Evolutionary conservation across 2,888 invertebrate genomes (phyloP).

Genomic region (Plagodis pulveraria): DNA sequence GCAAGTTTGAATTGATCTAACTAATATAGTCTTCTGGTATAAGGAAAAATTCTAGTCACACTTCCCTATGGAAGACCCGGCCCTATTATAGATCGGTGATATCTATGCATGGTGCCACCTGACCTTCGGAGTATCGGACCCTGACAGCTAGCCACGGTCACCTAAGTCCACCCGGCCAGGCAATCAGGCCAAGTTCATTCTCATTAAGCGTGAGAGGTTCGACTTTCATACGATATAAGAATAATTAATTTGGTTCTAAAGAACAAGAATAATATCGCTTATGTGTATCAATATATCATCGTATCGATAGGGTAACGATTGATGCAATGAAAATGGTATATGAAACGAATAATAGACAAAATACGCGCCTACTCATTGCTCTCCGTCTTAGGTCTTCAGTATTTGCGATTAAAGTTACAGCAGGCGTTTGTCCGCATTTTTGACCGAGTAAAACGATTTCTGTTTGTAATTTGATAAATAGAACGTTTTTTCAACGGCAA

Average conservation of each 20-base stretch:
- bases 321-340: too few relatives aligned
- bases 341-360: too few relatives aligned
- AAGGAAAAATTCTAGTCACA: slow-evolving; percentile 33
- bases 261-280: not conserved
- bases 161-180: slow-evolving; percentile 11
- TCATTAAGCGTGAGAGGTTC: slow-evolving; percentile 12
- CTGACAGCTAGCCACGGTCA: slow-evolving; percentile 3
- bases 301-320: too few relatives aligned
- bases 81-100: slow-evolving; percentile 35
- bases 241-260: not conserved
- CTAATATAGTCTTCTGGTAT: not conserved
- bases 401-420: too few relatives aligned
- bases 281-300: too few relatives aligned
- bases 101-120: slow-evolving; percentile 29
- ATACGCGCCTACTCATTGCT: too few relatives aligned
- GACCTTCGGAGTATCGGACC: slow-evolving; percentile 27
- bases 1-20: too few relatives aligned
- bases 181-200: slow-evolving; percentile 36
- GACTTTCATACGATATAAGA: slow-evolving; percentile 1
- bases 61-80: slow-evolving; percentile 5
- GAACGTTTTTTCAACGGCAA: too few relatives aligned
- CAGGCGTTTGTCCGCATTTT: too few relatives aligned
- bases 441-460: too few relatives aligned
- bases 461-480: too few relatives aligned
- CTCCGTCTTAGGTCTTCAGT: too few relatives aligned